These are phyloP conservation scores for Mechanitis mazaeus DNA, from an alignment of 2,888 invertebrate genomes.

Conservation along the genomic window DNA sequence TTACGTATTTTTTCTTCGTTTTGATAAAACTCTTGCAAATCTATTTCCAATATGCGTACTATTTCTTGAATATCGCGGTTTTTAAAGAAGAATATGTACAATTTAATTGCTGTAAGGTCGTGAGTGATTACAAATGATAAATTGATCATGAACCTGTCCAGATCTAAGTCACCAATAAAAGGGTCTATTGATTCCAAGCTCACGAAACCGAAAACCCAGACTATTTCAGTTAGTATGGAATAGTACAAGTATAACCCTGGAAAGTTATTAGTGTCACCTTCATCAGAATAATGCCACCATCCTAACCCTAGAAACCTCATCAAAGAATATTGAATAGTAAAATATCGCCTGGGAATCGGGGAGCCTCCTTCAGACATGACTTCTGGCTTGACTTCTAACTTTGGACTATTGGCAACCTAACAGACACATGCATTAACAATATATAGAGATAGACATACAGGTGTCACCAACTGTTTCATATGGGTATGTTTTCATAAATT, in stretches of 20 bases:
- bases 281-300: conserved; percentile 71
- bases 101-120: conserved; percentile 62
- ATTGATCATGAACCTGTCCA: conserved; percentile 69
- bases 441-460: background rate
- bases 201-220: conserved; percentile 67
- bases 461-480: background rate
- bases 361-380: conserved; percentile 9
- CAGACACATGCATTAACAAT: background rate
- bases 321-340: conserved; percentile 54
- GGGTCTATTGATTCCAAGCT: conserved; percentile 68
- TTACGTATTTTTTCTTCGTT: conserved; percentile 47
- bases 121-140: conserved; percentile 70
- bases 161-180: conserved; percentile 64
- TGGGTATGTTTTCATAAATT: background rate
- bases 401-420: background rate
- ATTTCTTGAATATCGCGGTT: conserved; percentile 62
- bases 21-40: conserved; percentile 56
- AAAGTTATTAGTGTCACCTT: conserved; percentile 55
- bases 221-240: conserved; percentile 54
- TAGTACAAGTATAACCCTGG: conserved; percentile 61
- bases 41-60: conserved; percentile 57
- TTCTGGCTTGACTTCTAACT: background rate
- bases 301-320: conserved; percentile 61
- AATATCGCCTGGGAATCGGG: conserved; percentile 47
- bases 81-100: conserved; percentile 64